Evolutionary conservation across 1,140 invertebrate species (phyloP), one percentile per base, ranked within the genome.

Genomic region (Lysiphlebus fabarum): DNA sequence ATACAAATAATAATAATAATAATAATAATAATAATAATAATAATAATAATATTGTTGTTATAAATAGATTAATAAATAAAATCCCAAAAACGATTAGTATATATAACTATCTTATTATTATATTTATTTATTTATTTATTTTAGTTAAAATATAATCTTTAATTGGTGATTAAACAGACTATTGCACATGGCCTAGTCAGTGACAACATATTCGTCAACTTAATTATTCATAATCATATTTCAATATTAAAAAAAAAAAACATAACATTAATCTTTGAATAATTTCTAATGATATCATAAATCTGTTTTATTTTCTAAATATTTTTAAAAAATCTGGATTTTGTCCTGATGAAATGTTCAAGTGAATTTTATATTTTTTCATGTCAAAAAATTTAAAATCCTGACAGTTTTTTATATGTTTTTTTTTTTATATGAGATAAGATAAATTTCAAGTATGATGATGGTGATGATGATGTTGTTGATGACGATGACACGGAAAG

Each of bases 101-200:
- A n/a, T 62, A 49, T 26, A 4, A 55, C 17, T 40, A 48, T 48
- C 56, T 58, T 68, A 70, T 67, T 72, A 69, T 62, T 58, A 61
- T 62, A n/a, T 26, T 26, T 26, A 26, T 26, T 26, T 26, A 26
- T 26, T 26, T 26, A 26, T 26, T 26, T 26, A 2, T 26, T 26
- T 26, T 4, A 4, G 17, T 26, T 26, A 26, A 26, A 26, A 26
- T 68, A 47, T 75, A 74, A 78, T 77, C 72, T 76, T 4, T 67
- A 69, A 76, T 73, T 68, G 71, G 60, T 65, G 65, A 76, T 77
- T 70, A 73, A 77, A 75, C 73, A 77, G 68, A 60, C 60, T 64
- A 73, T 76, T 76, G 76, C 75, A 78, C 70, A 78, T 78, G 76
- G 76, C 76, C 71, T 65, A n/a, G 37, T 9, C 33, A 51, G 67